Conservation (phyloP, 2,888 invertebrate genomes). For the Baronia brevicornis region DNA sequence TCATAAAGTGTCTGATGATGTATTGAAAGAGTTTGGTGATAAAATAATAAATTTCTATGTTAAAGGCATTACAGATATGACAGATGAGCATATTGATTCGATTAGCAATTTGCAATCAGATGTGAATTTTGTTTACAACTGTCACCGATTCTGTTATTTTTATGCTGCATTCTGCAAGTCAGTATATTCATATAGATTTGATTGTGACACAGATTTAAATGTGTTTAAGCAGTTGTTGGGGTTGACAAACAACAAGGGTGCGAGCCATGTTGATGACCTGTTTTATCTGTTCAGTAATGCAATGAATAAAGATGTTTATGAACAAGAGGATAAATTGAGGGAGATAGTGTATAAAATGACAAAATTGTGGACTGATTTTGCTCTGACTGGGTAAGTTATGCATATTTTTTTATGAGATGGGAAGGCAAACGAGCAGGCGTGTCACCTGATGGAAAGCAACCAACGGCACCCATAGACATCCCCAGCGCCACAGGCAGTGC, state of each 20-base stretch:
- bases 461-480: no score
- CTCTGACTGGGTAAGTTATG: conserved; percentile 47
- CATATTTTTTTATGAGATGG: background rate
- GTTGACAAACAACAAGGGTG: conserved; percentile 28
- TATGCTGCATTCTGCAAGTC: conserved; percentile 18
- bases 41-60: conserved; percentile 28
- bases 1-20: conserved; percentile 16
- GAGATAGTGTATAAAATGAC: conserved; percentile 45
- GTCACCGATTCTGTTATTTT: conserved; percentile 25
- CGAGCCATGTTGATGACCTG: conserved; percentile 55
- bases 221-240: conserved; percentile 22
- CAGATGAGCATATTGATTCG: conserved; percentile 16
- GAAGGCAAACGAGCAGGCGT: no score
- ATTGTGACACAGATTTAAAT: conserved; percentile 29
- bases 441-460: no score
- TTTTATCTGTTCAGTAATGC: conserved; percentile 52
- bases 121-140: conserved; percentile 20
- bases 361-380: conserved; percentile 62
- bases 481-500: no score
- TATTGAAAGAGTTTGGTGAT: conserved; percentile 22
- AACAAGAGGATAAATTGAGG: conserved; percentile 32
- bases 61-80: conserved; percentile 24
- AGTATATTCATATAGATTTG: conserved; percentile 29
- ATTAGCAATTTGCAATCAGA: conserved; percentile 21
- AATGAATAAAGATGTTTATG: conserved; percentile 37